Base-by-base conservation (phyloP, 2,888 invertebrate genomes). In the Thera britannica region DNA sequence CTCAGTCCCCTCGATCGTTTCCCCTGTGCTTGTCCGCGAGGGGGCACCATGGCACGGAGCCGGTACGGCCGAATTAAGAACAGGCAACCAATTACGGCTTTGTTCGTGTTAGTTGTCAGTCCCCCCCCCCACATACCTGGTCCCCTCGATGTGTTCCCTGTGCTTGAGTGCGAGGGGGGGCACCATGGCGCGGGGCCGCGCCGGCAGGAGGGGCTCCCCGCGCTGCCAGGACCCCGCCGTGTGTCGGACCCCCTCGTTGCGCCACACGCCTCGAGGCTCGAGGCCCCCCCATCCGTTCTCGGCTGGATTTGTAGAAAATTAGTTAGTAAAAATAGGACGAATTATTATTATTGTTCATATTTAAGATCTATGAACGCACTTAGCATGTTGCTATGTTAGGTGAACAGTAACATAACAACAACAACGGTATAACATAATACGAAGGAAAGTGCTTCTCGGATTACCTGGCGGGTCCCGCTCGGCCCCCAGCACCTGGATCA, bases 211-310 rank as follows among this genome's bases (percentile, higher is more conserved):
- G 77, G 90, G 86, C 76, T 84, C 88, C 7, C 86, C 89, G 58
- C 83, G 79, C 83, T 90, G 91, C 92, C 92, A 91, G 36, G 85
- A 81, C 67, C 90, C 92, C 0, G 84, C 86, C 67, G 91, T 90
- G 83, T 90, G 88, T 0, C 92, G 80, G 63, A 92, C 92, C n/a
- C 92, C 92, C 77, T 90, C 90, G 5, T 89, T 88, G 54, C 90
- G 80, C 90, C 89, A 89, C 68, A 84, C 83, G 38, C 88, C 88
- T 2, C 79, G 79, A 71, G 68, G 79, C 79, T 67, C 80, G 56
- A 62, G 12, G 7, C 60, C 60, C 2, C 71, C 67, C 64, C 74
- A 75, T 61, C 75, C 71, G 67, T 67, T 72, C 60, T 61, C 77
- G 66, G 74, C 77, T 68, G 65, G 60, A 57, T 62, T 6, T 57